Conservation (phyloP, 2,888 invertebrate genomes). For the Mythimna loreyi region DNA sequence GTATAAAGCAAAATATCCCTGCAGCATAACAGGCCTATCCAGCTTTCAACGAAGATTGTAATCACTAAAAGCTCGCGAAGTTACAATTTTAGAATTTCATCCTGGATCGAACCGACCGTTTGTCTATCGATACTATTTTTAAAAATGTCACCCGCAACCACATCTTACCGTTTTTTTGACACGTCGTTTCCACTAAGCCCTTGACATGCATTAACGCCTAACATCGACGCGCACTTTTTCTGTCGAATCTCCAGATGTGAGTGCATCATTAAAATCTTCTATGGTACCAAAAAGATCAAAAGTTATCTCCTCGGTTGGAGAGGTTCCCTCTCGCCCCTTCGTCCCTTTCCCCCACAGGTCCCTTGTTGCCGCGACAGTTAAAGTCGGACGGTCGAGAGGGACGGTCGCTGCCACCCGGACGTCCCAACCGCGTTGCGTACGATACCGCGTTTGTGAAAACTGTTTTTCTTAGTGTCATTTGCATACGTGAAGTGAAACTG, state of each 20-base stretch:
- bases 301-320: conserved; percentile 88
- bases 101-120: conserved; percentile 73
- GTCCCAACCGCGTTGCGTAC: conserved; percentile 74
- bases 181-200: conserved; percentile 86
- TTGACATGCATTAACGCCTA: conserved; percentile 91
- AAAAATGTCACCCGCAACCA: conserved; percentile 88
- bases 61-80: conserved; percentile 71
- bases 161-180: conserved; percentile 83
- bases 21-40: conserved; percentile 19
- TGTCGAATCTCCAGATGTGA: conserved; percentile 87
- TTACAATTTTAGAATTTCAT: conserved; percentile 68
- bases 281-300: conserved; percentile 89
- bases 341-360: conserved; percentile 79
- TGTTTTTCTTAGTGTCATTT: conserved; percentile 85
- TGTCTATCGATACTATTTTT: conserved; percentile 82
- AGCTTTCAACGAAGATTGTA: conserved; percentile 67
- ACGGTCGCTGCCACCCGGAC: conserved; percentile 71
- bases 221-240: conserved; percentile 84
- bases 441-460: conserved; percentile 76
- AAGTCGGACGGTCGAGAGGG: conserved; percentile 78
- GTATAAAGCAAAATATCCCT: conserved; percentile 72
- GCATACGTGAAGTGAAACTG: conserved; percentile 87
- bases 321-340: conserved; percentile 78
- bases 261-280: conserved; percentile 90
- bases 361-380: conserved; percentile 80